Conservation (phyloP, 2,797 vertebrate species). For the Etheostoma perlongum region DNA sequence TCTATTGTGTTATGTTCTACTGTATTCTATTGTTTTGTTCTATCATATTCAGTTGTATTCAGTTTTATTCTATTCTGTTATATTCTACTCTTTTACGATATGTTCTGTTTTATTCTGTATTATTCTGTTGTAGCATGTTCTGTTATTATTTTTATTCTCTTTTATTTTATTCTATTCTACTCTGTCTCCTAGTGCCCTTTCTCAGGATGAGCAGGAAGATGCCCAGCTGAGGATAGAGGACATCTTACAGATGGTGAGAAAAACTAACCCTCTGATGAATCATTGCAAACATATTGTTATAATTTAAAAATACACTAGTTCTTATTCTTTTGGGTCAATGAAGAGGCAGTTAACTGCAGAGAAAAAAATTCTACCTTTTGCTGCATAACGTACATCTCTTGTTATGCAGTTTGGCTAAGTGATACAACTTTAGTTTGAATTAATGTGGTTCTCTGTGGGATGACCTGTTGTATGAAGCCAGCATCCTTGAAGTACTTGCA, state of each 20-base stretch:
- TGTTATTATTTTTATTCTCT: not conserved
- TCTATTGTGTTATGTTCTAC: no score
- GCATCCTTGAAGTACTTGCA: not conserved
- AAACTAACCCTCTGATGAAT: not conserved
- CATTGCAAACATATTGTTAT: not conserved
- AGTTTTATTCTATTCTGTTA: not conserved
- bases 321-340: not conserved
- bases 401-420: not conserved
- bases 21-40: not conserved
- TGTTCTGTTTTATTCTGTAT: no score
- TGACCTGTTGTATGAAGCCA: slow-evolving; percentile 1
- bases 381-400: not conserved
- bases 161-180: not conserved
- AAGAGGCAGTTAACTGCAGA: not conserved
- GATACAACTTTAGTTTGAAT: slow-evolving; percentile 1
- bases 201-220: slow-evolving; percentile 96
- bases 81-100: not conserved
- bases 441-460: not conserved
- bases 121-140: not conserved
- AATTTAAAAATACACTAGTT: not conserved
- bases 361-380: not conserved
- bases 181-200: slow-evolving; percentile 87
- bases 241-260: slow-evolving; percentile 92
- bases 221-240: slow-evolving; percentile 93
- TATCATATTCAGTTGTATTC: not conserved